Base-by-base conservation (phyloP, 2,797 vertebrate genomes). In the Chelmon rostratus region DNA sequence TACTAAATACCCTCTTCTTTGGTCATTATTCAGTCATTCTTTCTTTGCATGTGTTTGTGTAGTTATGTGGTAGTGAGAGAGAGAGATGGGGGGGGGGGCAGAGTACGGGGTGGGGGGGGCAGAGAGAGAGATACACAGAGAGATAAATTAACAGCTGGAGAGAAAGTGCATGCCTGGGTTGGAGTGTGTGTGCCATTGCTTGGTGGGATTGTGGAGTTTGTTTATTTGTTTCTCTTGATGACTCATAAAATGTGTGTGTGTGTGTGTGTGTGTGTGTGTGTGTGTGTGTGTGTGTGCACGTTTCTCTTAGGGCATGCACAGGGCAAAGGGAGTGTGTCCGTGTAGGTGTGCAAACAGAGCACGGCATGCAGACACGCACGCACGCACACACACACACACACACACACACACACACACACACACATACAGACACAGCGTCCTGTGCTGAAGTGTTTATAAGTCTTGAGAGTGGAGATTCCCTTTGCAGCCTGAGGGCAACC, bases 171-270 rank as follows among this genome's bases (percentile, higher is more conserved):
- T 68, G 61, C 6, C 37, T 76, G 70, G 67, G 76, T 28, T 38
- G 4, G 50, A 10, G 71, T 63, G 74, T 68, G 73, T 74, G 71
- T 75, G 33, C 47, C 12, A 28, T 68, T 73, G 76, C 58, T 49
- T 28, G 25, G 70, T 58, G 47, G 47, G 64, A 71, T 47, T 81
- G 52, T 70, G 61, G 50, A 70, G 68, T 85, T 81, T 91, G 83
- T 90, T 87, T 89, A 85, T 94, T 92, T 92, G 76, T 78, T 84
- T 91, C 85, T 80, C 53, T 54, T 73, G 76, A 84, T 73, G 68
- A 72, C 78, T 86, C 82, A 87, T 88, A 84, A 83, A 85, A 52
- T 73, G 54, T 73, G 65, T 78, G 2, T 63, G 46, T 13, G 31
- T 31, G 53, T 38, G 78, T 59, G 31, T 75, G 70, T 35, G 49